Base-by-base conservation (phyloP, 2,888 invertebrate genomes). In the Busseola fusca region DNA sequence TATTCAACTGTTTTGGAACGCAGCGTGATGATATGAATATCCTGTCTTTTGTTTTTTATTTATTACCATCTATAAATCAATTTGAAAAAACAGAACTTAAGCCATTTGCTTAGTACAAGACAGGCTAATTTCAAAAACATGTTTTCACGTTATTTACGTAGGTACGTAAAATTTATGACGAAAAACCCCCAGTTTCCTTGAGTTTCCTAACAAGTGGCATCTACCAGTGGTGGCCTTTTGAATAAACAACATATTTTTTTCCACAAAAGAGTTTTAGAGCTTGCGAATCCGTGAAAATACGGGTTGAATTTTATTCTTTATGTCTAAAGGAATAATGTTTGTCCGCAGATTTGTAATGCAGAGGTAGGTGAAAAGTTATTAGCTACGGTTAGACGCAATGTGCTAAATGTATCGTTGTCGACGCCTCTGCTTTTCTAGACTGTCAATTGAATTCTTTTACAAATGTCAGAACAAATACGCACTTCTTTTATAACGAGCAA, bases 201-300 rank as follows among this genome's bases (percentile, higher is more conserved):
- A 70, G 58, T 27, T 63, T 73, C 42, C 56, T 67, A 58, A 75
- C 64, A 82, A 81, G 48, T 76, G 63, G 56, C 67, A 60, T 62
- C 67, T 56, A 72, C 62, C 54, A 66, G 57, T 69, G 58, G 63
- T 69, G 50, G 56, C 62, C 52, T 74, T 71, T 69, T 70, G 69
- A 74, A 70, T 83, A 77, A 72, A 69, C 59, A 79, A 67, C 76
- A 76, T 72, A 83, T 80, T 76, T 82, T 72, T 64, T 21, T 45
- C 34, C 57, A 77, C 73, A 77, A 82, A 83, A 71, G 80, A 69
- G 59, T 68, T 76, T 65, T 66, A 27, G 45, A 45, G 69, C 65
- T 77, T 72, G 34, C 67, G 72, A 69, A 72, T 59, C 63, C n/a
- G 54, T 65, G 58, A 66, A 74, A 83, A 69, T 83, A 70, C 64